Evolutionary conservation across 2,113 vertebrate species (phyloP).

Genomic region (Podarcis muralis): DNA sequence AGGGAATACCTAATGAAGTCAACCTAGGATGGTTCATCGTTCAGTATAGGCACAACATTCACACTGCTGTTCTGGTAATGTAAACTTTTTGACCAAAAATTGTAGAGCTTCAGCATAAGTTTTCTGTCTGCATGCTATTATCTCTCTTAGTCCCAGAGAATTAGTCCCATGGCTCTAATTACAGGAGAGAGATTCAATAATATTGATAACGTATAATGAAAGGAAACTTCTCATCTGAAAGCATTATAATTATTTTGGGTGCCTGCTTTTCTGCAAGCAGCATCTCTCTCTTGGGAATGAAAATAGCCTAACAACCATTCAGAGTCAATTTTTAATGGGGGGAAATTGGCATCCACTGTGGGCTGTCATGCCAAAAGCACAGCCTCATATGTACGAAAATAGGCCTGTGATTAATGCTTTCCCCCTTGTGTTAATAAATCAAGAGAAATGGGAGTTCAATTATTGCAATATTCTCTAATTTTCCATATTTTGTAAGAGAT

Average conservation of each 20-base stretch:
- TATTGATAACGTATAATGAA: slow-evolving; percentile 3
- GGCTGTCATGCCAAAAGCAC: slow-evolving; percentile 51
- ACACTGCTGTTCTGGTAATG: neutral
- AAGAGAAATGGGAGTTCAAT: slow-evolving; percentile 54
- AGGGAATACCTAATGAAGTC: neutral
- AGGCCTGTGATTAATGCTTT: slow-evolving; percentile 50
- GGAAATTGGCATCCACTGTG: slow-evolving; percentile 63
- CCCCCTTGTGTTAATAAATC: slow-evolving; percentile 45
- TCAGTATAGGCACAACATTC: neutral
- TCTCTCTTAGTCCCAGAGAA: slow-evolving; percentile 8
- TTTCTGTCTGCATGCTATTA: neutral
- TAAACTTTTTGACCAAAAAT: neutral
- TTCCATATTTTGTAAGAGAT: slow-evolving; percentile 36
- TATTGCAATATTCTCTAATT: slow-evolving; percentile 17
- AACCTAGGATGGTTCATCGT: neutral
- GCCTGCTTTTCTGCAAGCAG: slow-evolving; percentile 47
- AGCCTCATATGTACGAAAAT: slow-evolving; percentile 50
- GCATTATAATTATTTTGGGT: slow-evolving; percentile 61
- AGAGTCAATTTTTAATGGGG: slow-evolving; percentile 58
- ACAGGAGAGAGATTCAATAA: neutral
- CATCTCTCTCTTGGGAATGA: slow-evolving; percentile 34
- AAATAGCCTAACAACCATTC: slow-evolving; percentile 66
- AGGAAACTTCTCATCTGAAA: slow-evolving; percentile 52
- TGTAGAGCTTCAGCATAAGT: neutral
- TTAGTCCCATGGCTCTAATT: neutral